Evolutionary conservation across 2,797 vertebrate species (phyloP).

Genomic region (Melanotaenia parkinsoni): DNA sequence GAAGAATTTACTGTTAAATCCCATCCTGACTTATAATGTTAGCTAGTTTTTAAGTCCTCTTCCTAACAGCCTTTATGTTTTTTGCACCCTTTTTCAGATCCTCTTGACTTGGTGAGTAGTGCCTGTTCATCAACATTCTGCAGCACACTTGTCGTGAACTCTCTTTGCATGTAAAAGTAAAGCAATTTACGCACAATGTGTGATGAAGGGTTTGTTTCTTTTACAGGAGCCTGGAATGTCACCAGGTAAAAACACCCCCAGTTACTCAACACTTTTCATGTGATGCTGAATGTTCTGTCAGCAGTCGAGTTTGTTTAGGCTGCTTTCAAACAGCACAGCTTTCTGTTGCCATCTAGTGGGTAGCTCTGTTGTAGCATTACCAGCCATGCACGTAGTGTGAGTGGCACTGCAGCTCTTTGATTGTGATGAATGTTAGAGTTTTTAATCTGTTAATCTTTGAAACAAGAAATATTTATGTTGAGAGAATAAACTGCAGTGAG

Average conservation of each 20-base stretch:
- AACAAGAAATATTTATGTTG: not conserved
- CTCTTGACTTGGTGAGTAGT: slow-evolving; percentile 83
- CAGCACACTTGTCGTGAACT: not conserved
- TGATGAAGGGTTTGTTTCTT: slow-evolving; percentile 6
- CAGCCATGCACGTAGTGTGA: not conserved
- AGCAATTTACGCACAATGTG: not conserved
- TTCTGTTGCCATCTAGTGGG: slow-evolving; percentile 81
- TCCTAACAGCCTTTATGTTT: slow-evolving; percentile 9
- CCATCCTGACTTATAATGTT: not conserved
- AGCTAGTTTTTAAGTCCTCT: not conserved
- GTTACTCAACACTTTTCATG: not conserved
- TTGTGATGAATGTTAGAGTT: not conserved
- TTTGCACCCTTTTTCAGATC: slow-evolving; percentile 76
- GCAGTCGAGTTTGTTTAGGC: slow-evolving; percentile 13
- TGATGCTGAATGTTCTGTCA: slow-evolving; percentile 12
- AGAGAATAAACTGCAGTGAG: not conserved
- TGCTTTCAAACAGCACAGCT: slow-evolving; percentile 25
- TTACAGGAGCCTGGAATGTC: slow-evolving; percentile 82
- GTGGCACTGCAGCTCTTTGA: not conserved
- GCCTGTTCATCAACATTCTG: not conserved
- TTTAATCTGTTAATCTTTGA: not conserved
- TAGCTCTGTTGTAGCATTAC: accelerated
- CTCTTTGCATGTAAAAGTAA: not conserved
- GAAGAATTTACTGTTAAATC: not conserved
- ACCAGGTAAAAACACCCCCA: slow-evolving; percentile 74